These are phyloP conservation scores for Pseudochirops corinnae DNA, from an alignment of 2,797 vertebrate species.

Conservation along the genomic window DNA sequence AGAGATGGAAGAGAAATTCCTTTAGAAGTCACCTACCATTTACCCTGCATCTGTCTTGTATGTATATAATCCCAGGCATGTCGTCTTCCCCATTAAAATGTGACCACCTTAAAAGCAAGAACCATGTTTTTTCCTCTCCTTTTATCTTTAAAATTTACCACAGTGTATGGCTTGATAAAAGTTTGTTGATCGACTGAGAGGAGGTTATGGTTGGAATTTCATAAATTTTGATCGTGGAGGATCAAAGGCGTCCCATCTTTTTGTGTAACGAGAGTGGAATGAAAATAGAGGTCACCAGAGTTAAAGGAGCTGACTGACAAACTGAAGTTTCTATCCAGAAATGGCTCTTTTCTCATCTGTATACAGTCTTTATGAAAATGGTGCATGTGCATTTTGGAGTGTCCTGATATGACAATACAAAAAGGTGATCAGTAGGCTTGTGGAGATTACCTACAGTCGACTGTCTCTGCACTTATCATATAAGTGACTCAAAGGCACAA, in stretches of 20 bases:
- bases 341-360: neutral
- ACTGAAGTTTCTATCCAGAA: neutral
- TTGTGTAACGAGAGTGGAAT: neutral
- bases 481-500: neutral
- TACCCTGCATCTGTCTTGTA: neutral
- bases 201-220: neutral
- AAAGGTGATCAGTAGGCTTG: neutral
- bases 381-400: neutral
- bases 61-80: neutral
- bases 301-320: neutral
- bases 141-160: neutral
- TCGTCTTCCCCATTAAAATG: neutral
- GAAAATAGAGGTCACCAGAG: neutral
- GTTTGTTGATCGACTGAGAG: neutral
- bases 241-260: neutral
- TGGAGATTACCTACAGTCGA: neutral
- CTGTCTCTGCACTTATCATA: neutral
- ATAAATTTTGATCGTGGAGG: neutral
- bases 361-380: neutral
- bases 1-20: neutral
- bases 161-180: neutral
- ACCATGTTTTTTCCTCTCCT: neutral
- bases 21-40: neutral
- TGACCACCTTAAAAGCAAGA: neutral
- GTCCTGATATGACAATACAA: neutral